A percentile compares a stretch with the other conserved stretches of the same genome.
These are phyloP conservation scores for Tetropium fuscum DNA, from an alignment of 2,888 invertebrate genomes.

Conservation along the genomic window DNA sequence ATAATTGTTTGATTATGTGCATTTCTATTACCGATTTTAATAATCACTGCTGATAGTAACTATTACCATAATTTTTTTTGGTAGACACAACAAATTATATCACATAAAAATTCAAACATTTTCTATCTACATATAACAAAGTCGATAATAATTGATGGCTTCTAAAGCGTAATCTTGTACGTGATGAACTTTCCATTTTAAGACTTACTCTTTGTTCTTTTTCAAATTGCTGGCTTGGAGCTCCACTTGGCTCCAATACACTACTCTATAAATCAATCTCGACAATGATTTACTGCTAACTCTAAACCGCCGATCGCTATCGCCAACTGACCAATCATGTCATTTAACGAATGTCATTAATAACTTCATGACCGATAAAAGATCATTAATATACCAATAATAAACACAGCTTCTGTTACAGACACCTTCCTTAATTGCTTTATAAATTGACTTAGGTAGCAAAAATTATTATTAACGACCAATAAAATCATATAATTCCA, in stretches of 20 bases:
- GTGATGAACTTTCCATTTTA: slow-evolving; percentile 22
- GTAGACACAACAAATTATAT: too few species aligned
- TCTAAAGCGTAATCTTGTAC: slow-evolving; percentile 20
- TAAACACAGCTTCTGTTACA: slow-evolving; percentile 19
- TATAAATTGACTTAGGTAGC: slow-evolving; percentile 16
- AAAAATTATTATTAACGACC: background rate
- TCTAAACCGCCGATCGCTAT: slow-evolving; percentile 41
- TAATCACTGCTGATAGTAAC: too few species aligned
- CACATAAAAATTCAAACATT: too few species aligned
- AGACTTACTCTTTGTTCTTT: slow-evolving; percentile 23
- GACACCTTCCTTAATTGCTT: slow-evolving; percentile 21
- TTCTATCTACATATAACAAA: slow-evolving; percentile 5
- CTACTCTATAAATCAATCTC: slow-evolving; percentile 44
- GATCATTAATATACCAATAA: slow-evolving; percentile 41
- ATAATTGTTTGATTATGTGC: too few species aligned
- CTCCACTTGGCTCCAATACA: slow-evolving; percentile 24
- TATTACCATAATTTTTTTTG: too few species aligned
- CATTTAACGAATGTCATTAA: slow-evolving; percentile 47
- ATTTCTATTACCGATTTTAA: too few species aligned
- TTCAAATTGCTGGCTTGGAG: slow-evolving; percentile 24
- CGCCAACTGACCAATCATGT: slow-evolving; percentile 28
- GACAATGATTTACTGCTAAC: slow-evolving; percentile 47
- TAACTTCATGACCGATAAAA: slow-evolving; percentile 42
- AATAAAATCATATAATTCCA: too few species aligned
- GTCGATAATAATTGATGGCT: slow-evolving; percentile 21